Evolutionary conservation across 1,140 invertebrate species (phyloP), one percentile per base, ranked within the genome.

Genomic region (Vanessa tameamea): DNA sequence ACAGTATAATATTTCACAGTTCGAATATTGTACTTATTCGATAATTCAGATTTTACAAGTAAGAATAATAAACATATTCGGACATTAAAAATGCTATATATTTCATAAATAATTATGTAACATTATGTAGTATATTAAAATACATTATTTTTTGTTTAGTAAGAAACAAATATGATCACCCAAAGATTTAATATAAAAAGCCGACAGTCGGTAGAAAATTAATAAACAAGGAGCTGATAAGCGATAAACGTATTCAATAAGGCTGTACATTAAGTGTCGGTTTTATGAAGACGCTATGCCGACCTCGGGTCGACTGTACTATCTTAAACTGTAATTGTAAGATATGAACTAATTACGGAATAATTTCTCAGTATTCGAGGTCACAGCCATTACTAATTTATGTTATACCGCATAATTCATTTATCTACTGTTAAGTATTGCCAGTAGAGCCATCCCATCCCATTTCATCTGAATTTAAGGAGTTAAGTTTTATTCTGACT

Each of bases 191-290:
- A 77, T 80, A 63, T 71, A 76, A 87, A 78, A 76, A 68, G 72
- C 87, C 86, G 87, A 78, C 80, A 78, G 80, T 79, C 72, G 83
- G 83, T 85, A 84, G 76, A 74, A 76, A 83, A 87, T 83, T 87
- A 86, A 85, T 87, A 81, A 88, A 85, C 82, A 84, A 86, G 77
- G 78, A 79, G 78, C 68, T 78, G 82, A 88, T 88, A 88, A 86
- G 69, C 82, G 83, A 88, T 88, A 85, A 87, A 68, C 73, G 74
- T 76, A 84, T 87, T 88, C 84, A 90, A 90, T 87, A 87, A 77
- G 80, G 81, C 83, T 78, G 76, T 81, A 77, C 75, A 84, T 84
- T 74, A 76, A 73, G 80, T 81, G 82, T 64, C 76, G 76, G 66
- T 78, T 81, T 80, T 76, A 81, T 71, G 73, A 79, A 81, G 75